Evolutionary conservation across 1,140 invertebrate genomes (phyloP).

Genomic region (Leucophenga varia): DNA sequence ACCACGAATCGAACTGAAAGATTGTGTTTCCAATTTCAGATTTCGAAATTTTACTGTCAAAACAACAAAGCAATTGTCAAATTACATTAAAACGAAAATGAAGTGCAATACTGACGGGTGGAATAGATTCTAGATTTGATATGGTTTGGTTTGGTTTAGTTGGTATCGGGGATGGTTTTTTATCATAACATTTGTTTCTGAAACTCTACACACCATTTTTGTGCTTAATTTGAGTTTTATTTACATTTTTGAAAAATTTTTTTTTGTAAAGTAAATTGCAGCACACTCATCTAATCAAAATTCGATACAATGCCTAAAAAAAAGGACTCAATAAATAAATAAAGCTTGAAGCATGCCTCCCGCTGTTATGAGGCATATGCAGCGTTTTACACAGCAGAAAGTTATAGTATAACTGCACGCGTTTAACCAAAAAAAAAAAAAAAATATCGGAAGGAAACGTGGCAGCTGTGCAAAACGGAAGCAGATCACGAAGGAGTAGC

Average conservation of each 20-base stretch:
- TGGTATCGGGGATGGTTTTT: neutral
- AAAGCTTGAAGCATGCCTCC: too few species aligned
- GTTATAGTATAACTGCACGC: neutral
- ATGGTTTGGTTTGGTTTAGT: neutral
- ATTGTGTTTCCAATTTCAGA: neutral
- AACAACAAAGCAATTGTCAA: constrained; percentile 9
- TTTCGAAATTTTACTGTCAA: constrained; percentile 17
- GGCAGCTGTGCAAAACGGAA: too few species aligned
- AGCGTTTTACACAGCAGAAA: constrained; percentile 4
- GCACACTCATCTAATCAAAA: neutral
- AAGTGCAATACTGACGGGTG: too few species aligned
- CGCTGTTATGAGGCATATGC: too few species aligned
- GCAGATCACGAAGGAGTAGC: too few species aligned
- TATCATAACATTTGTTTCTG: neutral
- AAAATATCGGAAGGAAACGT: constrained; percentile 13
- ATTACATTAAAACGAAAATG: neutral
- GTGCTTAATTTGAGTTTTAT: constrained; percentile 12
- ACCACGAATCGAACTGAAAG: too few species aligned
- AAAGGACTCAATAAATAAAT: too few species aligned
- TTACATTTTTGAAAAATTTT: constrained; percentile 30
- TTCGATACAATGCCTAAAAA: neutral
- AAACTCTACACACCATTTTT: constrained; percentile 6
- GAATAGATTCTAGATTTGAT: neutral
- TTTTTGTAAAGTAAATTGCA: constrained; percentile 16
- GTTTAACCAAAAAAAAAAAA: constrained; percentile 2